Evolutionary conservation across 2,797 vertebrate species (phyloP).

Genomic region (Borostomias antarcticus): DNA sequence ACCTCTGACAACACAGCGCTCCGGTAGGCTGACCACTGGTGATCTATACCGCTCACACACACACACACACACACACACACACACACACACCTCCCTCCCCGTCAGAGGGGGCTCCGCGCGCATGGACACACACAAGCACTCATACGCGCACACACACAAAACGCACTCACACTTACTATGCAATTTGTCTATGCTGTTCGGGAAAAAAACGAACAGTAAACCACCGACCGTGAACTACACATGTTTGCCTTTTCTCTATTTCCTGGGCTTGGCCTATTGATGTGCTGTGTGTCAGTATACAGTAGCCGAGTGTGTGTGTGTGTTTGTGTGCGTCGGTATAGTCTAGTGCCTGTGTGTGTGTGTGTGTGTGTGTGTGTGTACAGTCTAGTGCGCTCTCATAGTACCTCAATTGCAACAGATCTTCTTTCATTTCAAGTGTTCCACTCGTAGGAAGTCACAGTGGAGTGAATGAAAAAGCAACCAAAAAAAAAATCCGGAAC

Average conservation of each 20-base stretch:
- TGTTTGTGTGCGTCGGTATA: too few species aligned
- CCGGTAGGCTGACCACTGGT: constrained; percentile 74
- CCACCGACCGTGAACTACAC: not conserved
- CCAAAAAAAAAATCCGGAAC: not conserved
- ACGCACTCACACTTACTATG: constrained; percentile 4
- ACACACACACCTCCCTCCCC: constrained; percentile 32
- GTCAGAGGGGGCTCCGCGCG: too few species aligned
- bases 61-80: constrained; percentile 22
- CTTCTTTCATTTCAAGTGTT: constrained; percentile 4
- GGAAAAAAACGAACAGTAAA: not conserved
- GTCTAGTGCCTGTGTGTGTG: too few species aligned
- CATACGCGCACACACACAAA: not conserved
- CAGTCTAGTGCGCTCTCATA: not conserved
- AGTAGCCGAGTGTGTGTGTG: too few species aligned
- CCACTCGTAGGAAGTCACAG: too few species aligned
- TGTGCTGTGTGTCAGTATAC: constrained; percentile 56
- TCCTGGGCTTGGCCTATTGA: constrained; percentile 3
- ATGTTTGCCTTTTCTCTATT: not conserved
- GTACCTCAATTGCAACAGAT: not conserved
- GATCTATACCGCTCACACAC: constrained; percentile 71
- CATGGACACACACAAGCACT: constrained; percentile 14
- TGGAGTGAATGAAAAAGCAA: not conserved
- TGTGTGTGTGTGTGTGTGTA: constrained; percentile 36
- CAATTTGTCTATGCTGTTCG: not conserved
- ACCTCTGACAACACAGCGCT: constrained; percentile 75